These are phyloP conservation scores for Uropsilus gracilis DNA, from an alignment of 2,113 vertebrate genomes.

Conservation along the genomic window DNA sequence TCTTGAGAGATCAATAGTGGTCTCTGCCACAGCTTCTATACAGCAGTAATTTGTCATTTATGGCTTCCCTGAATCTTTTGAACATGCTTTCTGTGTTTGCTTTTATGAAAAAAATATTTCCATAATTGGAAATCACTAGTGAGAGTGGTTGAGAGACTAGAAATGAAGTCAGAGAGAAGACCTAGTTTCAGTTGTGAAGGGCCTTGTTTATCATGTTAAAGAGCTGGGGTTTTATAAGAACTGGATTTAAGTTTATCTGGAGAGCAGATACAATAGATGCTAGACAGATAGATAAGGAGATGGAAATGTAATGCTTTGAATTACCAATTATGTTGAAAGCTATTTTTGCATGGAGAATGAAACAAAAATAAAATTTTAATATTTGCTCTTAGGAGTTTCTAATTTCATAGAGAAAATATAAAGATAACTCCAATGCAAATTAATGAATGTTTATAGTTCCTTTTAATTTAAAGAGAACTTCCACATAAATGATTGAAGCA, in stretches of 20 bases:
- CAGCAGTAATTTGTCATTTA: not conserved
- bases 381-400: slow-evolving; percentile 26
- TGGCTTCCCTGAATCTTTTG: not conserved
- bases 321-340: not conserved
- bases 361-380: slow-evolving; percentile 23
- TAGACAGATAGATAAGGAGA: not conserved
- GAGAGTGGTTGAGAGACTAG: not conserved
- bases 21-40: not conserved
- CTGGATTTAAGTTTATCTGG: not conserved
- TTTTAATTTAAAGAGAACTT: slow-evolving; percentile 49
- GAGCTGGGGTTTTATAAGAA: not conserved
- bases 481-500: not conserved
- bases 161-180: not conserved
- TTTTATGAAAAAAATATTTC: not conserved
- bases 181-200: not conserved
- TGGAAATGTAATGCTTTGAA: not conserved
- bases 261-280: not conserved
- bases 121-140: not conserved
- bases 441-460: slow-evolving; percentile 37
- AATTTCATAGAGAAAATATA: slow-evolving; percentile 27
- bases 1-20: not conserved
- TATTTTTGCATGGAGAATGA: not conserved
- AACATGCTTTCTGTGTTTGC: not conserved
- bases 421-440: not conserved
- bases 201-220: not conserved